Conservation (phyloP, 2,113 vertebrate species). For the Centropus unirufus region DNA sequence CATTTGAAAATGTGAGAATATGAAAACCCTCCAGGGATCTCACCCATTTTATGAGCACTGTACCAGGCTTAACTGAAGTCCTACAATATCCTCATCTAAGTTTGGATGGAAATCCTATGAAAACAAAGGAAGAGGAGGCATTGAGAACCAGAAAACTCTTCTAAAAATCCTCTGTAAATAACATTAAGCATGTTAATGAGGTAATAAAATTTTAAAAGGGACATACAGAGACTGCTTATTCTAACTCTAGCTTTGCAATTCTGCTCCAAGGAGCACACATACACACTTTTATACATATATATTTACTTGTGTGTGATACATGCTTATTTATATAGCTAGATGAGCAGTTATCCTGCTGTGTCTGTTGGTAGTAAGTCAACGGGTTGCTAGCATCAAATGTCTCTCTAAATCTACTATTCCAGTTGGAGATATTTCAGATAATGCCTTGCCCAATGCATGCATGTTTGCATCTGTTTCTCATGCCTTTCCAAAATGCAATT, state of each 20-base stretch:
- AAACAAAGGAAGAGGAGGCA: not conserved
- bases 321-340: not conserved
- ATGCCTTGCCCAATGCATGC: not conserved
- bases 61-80: not conserved
- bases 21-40: not conserved
- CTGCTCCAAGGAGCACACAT: not conserved
- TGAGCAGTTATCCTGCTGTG: not conserved
- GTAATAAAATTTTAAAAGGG: not conserved
- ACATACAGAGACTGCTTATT: not conserved
- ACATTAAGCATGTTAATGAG: not conserved
- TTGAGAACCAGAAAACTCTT: not conserved
- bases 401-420: constrained; percentile 25
- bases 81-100: not conserved
- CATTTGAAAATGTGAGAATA: not conserved
- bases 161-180: not conserved
- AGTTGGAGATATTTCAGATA: constrained; percentile 24
- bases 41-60: not conserved
- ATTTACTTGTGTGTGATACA: not conserved
- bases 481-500: constrained; percentile 63
- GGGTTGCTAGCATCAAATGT: not conserved
- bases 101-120: not conserved
- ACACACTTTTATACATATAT: not conserved
- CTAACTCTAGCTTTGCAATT: not conserved
- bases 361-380: not conserved
- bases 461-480: constrained; percentile 53